Percentiles rank a stretch among this genome's conserved stretches.
phyloP scores from a whole-genome alignment of 2,888 invertebrate species.

The Sarcophaga carnaria region DNA sequence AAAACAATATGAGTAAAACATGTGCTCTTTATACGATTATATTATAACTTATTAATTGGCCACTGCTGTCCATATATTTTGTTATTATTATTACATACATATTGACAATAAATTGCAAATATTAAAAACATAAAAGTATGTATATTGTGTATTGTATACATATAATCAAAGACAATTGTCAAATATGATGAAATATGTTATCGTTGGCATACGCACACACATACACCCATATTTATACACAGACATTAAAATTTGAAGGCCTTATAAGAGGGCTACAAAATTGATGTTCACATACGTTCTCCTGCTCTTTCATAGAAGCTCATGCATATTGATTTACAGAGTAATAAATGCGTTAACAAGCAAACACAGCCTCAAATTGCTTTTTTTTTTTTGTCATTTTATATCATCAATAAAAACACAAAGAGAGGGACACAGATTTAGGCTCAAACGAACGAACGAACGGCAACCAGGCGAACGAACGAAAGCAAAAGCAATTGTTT shows the following conservation, averaged over 20 bases:
- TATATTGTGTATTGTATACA: slow-evolving; percentile 1
- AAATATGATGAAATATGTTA: slow-evolving; percentile 46
- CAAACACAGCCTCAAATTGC: slow-evolving; percentile 40
- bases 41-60: neutral
- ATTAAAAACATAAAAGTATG: neutral
- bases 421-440: neutral
- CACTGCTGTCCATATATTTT: neutral
- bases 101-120: neutral
- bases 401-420: neutral
- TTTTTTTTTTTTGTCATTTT: slow-evolving; percentile 12
- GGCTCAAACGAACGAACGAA: neutral
- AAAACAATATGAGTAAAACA: too few species aligned
- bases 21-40: too few species aligned
- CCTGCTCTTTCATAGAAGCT: neutral
- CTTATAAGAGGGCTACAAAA: slow-evolving; percentile 12
- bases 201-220: neutral
- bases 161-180: slow-evolving; percentile 52
- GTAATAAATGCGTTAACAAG: slow-evolving; percentile 41
- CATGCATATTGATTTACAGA: neutral
- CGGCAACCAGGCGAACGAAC: neutral
- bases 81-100: neutral
- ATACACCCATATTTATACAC: slow-evolving; percentile 4
- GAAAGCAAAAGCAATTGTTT: slow-evolving; percentile 22
- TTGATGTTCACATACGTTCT: slow-evolving; percentile 4
- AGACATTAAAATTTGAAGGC: slow-evolving; percentile 27